Conservation (phyloP, 1,140 invertebrate genomes). For the Hesperophylax magnus region DNA sequence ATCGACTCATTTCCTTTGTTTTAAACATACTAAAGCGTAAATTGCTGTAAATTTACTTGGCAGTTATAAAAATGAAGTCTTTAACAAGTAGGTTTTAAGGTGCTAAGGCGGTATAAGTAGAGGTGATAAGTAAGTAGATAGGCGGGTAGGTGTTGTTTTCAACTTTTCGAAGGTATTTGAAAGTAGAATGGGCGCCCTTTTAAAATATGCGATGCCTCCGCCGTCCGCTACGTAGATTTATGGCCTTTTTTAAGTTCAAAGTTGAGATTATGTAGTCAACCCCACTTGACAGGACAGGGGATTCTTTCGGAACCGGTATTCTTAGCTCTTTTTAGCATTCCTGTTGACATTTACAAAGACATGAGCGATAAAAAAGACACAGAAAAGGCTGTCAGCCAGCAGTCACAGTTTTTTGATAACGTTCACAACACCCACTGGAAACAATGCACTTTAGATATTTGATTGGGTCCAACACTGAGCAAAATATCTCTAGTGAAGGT, state of each 20-base stretch:
- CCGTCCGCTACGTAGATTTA: slow-evolving; percentile 50
- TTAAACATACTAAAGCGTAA: neutral
- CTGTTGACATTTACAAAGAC: slow-evolving; percentile 47
- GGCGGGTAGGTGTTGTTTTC: neutral
- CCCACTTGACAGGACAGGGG: neutral
- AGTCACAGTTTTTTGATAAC: no score
- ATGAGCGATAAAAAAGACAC: neutral
- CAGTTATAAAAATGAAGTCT: neutral
- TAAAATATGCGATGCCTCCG: slow-evolving; percentile 51
- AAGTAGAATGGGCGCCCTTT: slow-evolving; percentile 11
- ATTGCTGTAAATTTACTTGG: neutral
- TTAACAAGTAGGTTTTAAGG: no score
- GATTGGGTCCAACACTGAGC: no score
- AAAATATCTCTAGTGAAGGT: no score
- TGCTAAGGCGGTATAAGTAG: neutral
- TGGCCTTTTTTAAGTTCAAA: slow-evolving; percentile 55
- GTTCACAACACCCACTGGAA: no score
- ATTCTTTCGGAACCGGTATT: slow-evolving; percentile 38
- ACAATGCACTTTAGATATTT: no score
- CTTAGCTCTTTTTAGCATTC: slow-evolving; percentile 42
- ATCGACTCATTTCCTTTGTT: no score
- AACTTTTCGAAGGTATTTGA: slow-evolving; percentile 7
- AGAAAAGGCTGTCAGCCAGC: no score
- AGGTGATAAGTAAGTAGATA: neutral
- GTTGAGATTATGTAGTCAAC: slow-evolving; percentile 53